These are phyloP conservation scores for Rhynchomys soricoides DNA, from an alignment of 2,113 vertebrate species.

Conservation along the genomic window DNA sequence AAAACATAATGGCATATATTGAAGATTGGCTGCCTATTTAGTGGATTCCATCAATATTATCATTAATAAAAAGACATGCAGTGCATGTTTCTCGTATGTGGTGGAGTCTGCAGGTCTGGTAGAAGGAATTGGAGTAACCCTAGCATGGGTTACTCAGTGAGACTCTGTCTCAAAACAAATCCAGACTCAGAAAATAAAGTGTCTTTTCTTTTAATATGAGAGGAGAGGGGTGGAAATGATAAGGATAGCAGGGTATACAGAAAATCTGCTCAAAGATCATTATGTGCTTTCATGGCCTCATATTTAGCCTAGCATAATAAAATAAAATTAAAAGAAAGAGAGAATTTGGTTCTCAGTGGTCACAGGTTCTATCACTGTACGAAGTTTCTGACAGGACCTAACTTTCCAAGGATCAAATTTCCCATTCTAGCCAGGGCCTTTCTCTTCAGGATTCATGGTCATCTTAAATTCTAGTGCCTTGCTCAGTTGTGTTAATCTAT, in stretches of 20 bases:
- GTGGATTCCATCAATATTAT: background rate
- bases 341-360: background rate
- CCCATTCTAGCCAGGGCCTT: background rate
- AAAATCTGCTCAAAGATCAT: too few relatives aligned
- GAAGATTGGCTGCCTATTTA: background rate
- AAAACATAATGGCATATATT: background rate
- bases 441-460: background rate
- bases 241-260: background rate
- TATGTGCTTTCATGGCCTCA: background rate
- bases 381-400: background rate
- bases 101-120: background rate
- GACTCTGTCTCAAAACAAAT: background rate
- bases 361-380: background rate
- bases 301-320: background rate
- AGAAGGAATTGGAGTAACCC: background rate
- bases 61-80: background rate
- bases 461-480: background rate
- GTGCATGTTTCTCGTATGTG: background rate
- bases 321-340: background rate
- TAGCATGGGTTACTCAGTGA: background rate
- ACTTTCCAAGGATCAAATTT: background rate
- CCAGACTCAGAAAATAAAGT: background rate
- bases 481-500: background rate
- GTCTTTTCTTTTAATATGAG: background rate
- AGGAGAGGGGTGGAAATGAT: background rate